Conservation (phyloP, 2,888 invertebrate species). For the Entomobrya multifasciata region DNA sequence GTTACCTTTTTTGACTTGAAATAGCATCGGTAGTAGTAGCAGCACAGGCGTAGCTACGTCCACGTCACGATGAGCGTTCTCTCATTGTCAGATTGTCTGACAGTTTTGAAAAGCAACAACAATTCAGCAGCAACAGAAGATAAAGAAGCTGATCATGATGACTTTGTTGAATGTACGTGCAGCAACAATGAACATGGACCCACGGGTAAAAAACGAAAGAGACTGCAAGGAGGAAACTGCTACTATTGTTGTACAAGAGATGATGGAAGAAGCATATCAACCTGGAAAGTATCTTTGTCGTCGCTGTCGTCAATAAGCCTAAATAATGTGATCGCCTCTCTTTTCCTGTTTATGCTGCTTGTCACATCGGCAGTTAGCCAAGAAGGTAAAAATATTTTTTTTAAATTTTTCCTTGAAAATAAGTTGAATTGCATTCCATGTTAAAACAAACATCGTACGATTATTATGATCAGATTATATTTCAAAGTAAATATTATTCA, state of each 20-base stretch:
- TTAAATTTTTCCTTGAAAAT: neutral
- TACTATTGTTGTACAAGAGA: neutral
- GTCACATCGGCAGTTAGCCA: slow-evolving; percentile 19
- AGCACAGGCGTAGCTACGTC: slow-evolving; percentile 14
- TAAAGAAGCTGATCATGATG: neutral
- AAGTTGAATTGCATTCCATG: neutral
- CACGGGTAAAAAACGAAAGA: neutral
- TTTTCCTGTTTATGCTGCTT: neutral
- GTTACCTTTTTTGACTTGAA: slow-evolving; percentile 53
- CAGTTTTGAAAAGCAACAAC: neutral
- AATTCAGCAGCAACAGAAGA: neutral
- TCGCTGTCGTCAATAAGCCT: neutral
- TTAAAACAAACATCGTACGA: neutral
- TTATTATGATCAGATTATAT: neutral
- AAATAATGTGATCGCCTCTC: neutral
- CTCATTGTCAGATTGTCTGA: no score
- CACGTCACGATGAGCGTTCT: neutral
- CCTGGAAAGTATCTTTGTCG: neutral
- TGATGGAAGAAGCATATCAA: neutral
- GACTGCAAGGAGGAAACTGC: neutral
- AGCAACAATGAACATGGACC: slow-evolving; percentile 3
- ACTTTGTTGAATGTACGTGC: slow-evolving; percentile 55
- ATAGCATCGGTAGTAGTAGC: neutral
- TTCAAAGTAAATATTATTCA: neutral
- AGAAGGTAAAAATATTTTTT: neutral